Base-by-base conservation (phyloP, 2,113 vertebrate species). In the Trogon surrucura region DNA sequence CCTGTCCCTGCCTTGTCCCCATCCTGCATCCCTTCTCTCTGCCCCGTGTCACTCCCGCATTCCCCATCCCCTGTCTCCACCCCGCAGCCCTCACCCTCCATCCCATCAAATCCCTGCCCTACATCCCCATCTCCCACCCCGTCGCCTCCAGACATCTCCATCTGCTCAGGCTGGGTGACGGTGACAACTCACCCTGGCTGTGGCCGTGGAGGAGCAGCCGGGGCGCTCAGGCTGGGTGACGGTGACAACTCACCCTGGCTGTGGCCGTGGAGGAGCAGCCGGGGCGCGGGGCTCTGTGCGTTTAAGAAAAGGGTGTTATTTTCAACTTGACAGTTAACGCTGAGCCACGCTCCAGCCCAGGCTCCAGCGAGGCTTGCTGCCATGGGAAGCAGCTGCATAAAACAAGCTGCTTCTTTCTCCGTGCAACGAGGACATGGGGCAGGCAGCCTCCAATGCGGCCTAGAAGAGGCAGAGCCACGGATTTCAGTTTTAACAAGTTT, bases 361-460 rank as follows among this genome's bases (percentile, higher is more conserved):
- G 57, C 67, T 84, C 48, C 16, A 20, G 20, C 1, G 3, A 61
- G 54, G 26, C 48, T 65, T 27, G 29, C 34, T 44, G 48, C 48
- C 1, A 14, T 65, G 50, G 29, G 10, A 58, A 67, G 66, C 4
- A 3, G 44, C 0, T 8, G 30, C 16, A 15, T 10, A 25, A 15
- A 67, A 5, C 34, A 17, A 34, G 20, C 25, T 67, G 30, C 25
- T 36, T 47, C 62, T 51, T 60, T 45, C 45, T 32, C 30, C 10
- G 36, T 0, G 21, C n/a, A 10, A 9, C 10, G 22, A 16, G 18
- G 70, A 48, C 1, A 38, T 1, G 4, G 32, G 36, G 19, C 2
- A 6, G 48, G 26, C 32, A 12, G 26, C 8, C n/a, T 38, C 16
- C 32, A 11, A 11, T 0, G 5, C 21, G 32, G 41, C 70, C 60